Conservation (phyloP, 64 coral and sea anemone species). For the Catalaphyllia jardinei region DNA sequence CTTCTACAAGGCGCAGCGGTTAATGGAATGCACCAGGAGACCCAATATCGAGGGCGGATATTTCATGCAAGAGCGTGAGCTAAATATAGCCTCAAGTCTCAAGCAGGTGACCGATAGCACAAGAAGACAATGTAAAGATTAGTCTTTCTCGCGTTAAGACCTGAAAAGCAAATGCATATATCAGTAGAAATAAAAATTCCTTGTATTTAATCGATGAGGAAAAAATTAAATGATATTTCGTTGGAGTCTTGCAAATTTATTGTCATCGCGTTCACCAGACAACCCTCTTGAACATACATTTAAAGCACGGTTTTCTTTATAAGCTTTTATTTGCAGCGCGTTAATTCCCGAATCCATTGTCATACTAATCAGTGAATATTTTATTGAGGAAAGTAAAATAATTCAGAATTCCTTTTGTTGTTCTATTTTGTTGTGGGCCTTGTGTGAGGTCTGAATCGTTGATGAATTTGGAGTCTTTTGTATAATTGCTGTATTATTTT, state of each 20-base stretch:
- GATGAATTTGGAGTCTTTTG: background rate
- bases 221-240: background rate
- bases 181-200: background rate
- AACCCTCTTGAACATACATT: background rate
- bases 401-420: background rate
- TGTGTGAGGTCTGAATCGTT: background rate
- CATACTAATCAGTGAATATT: background rate
- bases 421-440: background rate
- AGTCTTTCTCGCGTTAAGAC: background rate
- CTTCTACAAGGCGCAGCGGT: background rate
- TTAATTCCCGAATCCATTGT: background rate
- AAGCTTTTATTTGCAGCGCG: background rate
- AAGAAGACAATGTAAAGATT: background rate
- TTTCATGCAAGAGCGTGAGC: background rate
- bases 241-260: background rate
- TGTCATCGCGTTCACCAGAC: background rate
- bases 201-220: background rate
- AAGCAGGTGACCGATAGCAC: background rate
- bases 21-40: background rate
- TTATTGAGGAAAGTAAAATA: background rate
- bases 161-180: background rate
- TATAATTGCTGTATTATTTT: background rate
- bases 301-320: background rate
- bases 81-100: conserved; percentile 6
- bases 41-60: background rate